Conservation (phyloP, 2,888 invertebrate genomes). For the Osedax fenrisi region DNA sequence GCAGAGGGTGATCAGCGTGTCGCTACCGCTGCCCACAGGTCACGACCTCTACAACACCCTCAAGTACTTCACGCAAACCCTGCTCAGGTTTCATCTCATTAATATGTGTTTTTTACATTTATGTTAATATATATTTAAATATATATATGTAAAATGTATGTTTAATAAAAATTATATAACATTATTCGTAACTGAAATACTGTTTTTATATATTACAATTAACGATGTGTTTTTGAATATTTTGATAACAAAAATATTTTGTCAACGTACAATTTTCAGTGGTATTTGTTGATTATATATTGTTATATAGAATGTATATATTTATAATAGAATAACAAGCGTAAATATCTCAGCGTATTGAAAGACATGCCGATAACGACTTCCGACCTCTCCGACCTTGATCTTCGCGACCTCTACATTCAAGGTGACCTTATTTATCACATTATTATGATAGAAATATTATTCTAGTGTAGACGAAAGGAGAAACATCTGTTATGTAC, state of each 20-base stretch:
- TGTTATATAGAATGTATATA: background rate
- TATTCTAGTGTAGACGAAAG: too few relatives aligned
- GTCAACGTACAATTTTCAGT: background rate
- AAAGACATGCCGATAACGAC: background rate
- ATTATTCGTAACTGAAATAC: too few relatives aligned
- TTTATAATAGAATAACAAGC: too few relatives aligned
- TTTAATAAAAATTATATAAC: background rate
- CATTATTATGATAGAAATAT: too few relatives aligned
- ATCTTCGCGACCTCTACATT: background rate
- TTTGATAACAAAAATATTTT: constrained; percentile 39
- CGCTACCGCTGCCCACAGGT: constrained; percentile 81
- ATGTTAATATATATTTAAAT: background rate
- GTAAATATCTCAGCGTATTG: too few relatives aligned
- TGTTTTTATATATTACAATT: too few relatives aligned
- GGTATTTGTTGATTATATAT: background rate
- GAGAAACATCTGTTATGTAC: too few relatives aligned
- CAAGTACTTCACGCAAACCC: constrained; percentile 91
- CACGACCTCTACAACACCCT: constrained; percentile 90
- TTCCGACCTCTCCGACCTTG: background rate
- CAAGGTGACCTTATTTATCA: too few relatives aligned
- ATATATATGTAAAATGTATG: background rate
- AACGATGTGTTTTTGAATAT: too few relatives aligned
- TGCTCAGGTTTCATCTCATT: constrained; percentile 61
- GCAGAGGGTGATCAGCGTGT: constrained; percentile 75
- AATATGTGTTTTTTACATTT: background rate